Evolutionary conservation across 2,113 vertebrate genomes (phyloP), one percentile per base, ranked within the genome.

Genomic region (Alces alces): DNA sequence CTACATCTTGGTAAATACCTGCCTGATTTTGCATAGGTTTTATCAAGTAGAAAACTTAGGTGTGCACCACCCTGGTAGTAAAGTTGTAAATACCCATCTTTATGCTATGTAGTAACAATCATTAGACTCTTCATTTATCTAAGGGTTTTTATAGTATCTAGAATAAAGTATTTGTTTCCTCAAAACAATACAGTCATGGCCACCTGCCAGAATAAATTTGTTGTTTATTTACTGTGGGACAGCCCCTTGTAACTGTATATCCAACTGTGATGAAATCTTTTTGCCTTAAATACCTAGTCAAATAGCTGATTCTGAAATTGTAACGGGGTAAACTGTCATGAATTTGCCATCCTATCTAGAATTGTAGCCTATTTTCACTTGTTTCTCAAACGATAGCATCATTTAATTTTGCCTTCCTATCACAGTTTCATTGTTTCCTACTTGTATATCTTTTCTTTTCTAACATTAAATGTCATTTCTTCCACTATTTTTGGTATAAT

Each of bases 401-500:
- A 36, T 89, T 96, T 85, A 70, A 54, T 91, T 95, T 93, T 96
- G 5, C 19, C 30, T 57, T 78, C 28, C 27, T 64, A 45, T 97
- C 33, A 61, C 47, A 80, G 25, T 87, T 96, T 64, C 61, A 39
- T 96, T 92, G 61, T 93, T 95, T 97, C 21, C 57, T 87, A 11
- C 39, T 92, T 91, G 12, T 85, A 45, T 86, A 82, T 89, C 23
- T 93, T 95, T 91, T 86, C 45, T 92, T 91, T 96, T 27, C 27
- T 84, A 27, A 39, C 19, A 39, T 64, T 96, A 92, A 97, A 96
- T 93, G 58, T 64, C 57, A 93, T 66, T 27, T 96, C 14, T 87
- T 84, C 15, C 27, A 64, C n/a, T 85, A 14, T 87, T 96, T 87
- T 76, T 93, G 25, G 50, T 58, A 86, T 70, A 89, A 70, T 64